A percentile compares a stretch with the other conserved stretches of the same genome.
These are phyloP conservation scores for Pyrgilauda ruficollis DNA, from an alignment of 2,113 vertebrate genomes.

Conservation along the genomic window DNA sequence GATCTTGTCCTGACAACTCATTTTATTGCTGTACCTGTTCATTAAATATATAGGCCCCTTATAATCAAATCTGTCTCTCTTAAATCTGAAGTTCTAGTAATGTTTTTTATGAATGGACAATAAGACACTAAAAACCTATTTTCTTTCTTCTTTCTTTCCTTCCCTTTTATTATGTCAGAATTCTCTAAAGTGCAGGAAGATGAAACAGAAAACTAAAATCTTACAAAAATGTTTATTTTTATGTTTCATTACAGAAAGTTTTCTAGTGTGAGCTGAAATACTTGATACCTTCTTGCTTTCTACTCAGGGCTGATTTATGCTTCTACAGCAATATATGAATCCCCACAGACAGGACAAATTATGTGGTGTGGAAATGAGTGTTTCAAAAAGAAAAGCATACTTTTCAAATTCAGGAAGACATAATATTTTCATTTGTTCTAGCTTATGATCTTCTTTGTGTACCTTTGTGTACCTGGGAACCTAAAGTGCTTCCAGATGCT, in stretches of 20 bases:
- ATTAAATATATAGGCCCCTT: neutral
- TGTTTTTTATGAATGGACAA: neutral
- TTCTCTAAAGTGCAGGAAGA: neutral
- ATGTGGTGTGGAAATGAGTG: neutral
- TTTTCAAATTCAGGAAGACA: slow-evolving; percentile 19
- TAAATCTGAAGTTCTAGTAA: neutral
- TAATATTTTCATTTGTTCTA: slow-evolving; percentile 13
- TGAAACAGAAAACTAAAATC: neutral
- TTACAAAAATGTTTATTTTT: neutral
- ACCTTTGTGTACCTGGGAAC: slow-evolving; percentile 29
- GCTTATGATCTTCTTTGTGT: neutral
- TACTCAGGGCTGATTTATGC: slow-evolving; percentile 5
- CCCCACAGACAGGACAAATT: slow-evolving; percentile 21
- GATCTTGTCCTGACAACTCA: neutral
- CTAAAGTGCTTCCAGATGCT: slow-evolving; percentile 44
- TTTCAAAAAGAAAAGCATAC: slow-evolving; percentile 22
- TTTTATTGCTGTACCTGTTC: neutral
- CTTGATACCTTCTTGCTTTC: neutral
- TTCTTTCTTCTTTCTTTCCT: neutral
- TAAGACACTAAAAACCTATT: neutral
- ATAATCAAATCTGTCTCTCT: neutral
- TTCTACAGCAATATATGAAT: slow-evolving; percentile 24
- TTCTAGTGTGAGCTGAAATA: neutral
- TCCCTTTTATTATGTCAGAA: neutral
- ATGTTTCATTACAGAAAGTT: neutral